Evolutionary conservation across 2,888 invertebrate species (phyloP), one percentile per base, ranked within the genome.

Genomic region (Drosophila pseudotalamancana): DNA sequence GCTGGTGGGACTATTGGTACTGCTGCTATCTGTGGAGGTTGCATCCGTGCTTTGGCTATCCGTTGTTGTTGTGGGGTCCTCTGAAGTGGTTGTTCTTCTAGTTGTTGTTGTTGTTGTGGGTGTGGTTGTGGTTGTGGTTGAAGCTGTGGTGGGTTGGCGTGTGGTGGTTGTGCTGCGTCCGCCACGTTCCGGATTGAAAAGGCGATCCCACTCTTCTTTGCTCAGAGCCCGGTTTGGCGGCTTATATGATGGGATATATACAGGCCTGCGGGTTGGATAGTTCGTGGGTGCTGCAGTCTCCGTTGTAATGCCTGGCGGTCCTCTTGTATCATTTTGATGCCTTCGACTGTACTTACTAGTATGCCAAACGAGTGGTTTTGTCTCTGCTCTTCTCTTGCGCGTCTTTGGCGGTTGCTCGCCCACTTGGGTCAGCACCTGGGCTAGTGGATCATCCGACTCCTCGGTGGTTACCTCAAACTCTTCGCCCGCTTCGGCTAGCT

Each of bases 291-390:
- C 49, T 9, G 68, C 56, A 2, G 45, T 3, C 16, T 53, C 46
- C 11, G 50, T 42, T 34, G 14, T 16, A 6, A 19, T 11, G 6
- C 37, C 9, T 1, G 37, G n/a, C 4, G 11, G 4, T n/a, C 1
- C 6, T 14, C 34, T 40, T 0, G 62, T 29, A 3, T 57, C 63
- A 21, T 66, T 83, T 18, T 85, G 77, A 61, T 78, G 75, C 5
- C 88, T 40, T 5, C 70, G 64, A 53, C 86, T 80, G 43, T 89
- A 89, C 43, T 74, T 86, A 23, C 88, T 88, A 1, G 72, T 63
- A 9, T 72, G 51, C 45, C 49, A 73, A 19, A 56, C 14, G 1
- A 61, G 49, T 25, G 54, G 53, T 11, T 83, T 86, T 0, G 3
- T 31, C 6, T 31, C 3, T 0, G 60, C 61, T 27, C 85, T 53